Conservation (phyloP, 2,797 vertebrate species). For the Hozukius guyotensis region DNA sequence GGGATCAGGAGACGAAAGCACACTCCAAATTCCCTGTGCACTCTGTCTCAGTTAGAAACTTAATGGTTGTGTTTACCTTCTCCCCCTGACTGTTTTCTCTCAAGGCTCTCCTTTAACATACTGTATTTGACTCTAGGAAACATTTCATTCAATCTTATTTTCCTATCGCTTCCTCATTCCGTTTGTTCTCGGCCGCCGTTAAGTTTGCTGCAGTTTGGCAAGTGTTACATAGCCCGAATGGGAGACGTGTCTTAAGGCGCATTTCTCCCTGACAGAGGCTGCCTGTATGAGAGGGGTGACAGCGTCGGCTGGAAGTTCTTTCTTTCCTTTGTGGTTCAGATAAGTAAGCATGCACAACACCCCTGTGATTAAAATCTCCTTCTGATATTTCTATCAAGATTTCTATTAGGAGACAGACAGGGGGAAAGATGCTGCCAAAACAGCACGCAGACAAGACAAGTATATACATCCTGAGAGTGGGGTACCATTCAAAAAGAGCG, state of each 20-base stretch:
- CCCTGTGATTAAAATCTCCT: slow-evolving; percentile 96
- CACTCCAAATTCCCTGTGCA: slow-evolving; percentile 61
- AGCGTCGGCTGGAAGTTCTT: slow-evolving; percentile 90
- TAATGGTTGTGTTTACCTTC: slow-evolving; percentile 82
- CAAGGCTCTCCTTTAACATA: slow-evolving; percentile 85
- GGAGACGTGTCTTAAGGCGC: slow-evolving; percentile 94
- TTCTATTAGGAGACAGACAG: slow-evolving; percentile 90
- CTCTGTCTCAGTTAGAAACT: slow-evolving; percentile 72
- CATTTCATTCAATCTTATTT: slow-evolving; percentile 89
- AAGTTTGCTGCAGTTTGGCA: slow-evolving; percentile 93
- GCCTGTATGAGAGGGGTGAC: slow-evolving; percentile 89
- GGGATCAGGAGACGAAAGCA: slow-evolving; percentile 50
- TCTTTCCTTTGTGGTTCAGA: slow-evolving; percentile 91
- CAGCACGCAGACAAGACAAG: slow-evolving; percentile 78
- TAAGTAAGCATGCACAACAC: slow-evolving; percentile 92
- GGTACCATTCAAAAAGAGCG: slow-evolving; percentile 64
- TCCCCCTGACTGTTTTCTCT: slow-evolving; percentile 76
- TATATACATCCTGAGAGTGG: slow-evolving; percentile 66
- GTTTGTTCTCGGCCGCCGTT: slow-evolving; percentile 93
- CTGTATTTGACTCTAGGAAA: slow-evolving; percentile 91
- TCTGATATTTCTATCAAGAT: slow-evolving; percentile 97
- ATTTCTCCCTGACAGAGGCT: slow-evolving; percentile 93
- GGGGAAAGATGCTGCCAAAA: slow-evolving; percentile 85
- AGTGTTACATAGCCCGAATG: slow-evolving; percentile 87
- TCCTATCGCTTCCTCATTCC: slow-evolving; percentile 89